Percentiles rank a stretch among this genome's conserved stretches.
Conservation (phyloP, 2,797 vertebrate genomes). For the Enteromius viviparus region DNA sequence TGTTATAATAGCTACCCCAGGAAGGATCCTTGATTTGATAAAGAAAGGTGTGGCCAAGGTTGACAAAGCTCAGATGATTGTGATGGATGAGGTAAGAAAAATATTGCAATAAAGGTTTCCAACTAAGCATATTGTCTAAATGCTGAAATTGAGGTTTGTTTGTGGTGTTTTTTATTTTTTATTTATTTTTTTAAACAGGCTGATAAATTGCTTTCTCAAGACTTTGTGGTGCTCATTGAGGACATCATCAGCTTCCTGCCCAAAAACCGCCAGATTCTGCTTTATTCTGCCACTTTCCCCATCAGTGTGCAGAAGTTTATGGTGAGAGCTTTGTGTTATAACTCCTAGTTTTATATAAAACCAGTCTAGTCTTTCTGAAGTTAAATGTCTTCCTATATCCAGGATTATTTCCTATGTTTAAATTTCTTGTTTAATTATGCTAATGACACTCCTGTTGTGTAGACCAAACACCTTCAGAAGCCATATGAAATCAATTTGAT, state of each 20-base stretch:
- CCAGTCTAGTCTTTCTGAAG: background rate
- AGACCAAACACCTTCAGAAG: slow-evolving; percentile 82
- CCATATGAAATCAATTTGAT: slow-evolving; percentile 87
- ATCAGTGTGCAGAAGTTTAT: slow-evolving; percentile 86
- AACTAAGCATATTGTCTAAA: background rate
- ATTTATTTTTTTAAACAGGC: slow-evolving; percentile 65
- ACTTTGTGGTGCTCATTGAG: slow-evolving; percentile 83
- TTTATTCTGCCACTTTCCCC: slow-evolving; percentile 86
- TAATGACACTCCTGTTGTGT: slow-evolving; percentile 23
- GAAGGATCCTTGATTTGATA: slow-evolving; percentile 83
- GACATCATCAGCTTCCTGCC: slow-evolving; percentile 84
- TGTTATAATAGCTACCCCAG: slow-evolving; percentile 84
- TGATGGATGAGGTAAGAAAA: slow-evolving; percentile 84
- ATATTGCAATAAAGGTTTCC: background rate
- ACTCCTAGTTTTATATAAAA: background rate
- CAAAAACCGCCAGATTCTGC: slow-evolving; percentile 83
- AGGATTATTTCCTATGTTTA: background rate
- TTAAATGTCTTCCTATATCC: background rate
- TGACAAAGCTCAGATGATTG: slow-evolving; percentile 81
- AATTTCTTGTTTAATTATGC: background rate
- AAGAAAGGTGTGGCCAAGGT: slow-evolving; percentile 85
- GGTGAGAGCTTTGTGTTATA: slow-evolving; percentile 69
- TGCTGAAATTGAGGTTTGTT: background rate
- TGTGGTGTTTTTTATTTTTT: background rate
- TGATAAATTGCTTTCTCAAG: slow-evolving; percentile 86